Percentiles rank a stretch among this genome's conserved stretches.
Conservation (phyloP, 1,140 invertebrate species). For the Sycophaga agraensis region DNA sequence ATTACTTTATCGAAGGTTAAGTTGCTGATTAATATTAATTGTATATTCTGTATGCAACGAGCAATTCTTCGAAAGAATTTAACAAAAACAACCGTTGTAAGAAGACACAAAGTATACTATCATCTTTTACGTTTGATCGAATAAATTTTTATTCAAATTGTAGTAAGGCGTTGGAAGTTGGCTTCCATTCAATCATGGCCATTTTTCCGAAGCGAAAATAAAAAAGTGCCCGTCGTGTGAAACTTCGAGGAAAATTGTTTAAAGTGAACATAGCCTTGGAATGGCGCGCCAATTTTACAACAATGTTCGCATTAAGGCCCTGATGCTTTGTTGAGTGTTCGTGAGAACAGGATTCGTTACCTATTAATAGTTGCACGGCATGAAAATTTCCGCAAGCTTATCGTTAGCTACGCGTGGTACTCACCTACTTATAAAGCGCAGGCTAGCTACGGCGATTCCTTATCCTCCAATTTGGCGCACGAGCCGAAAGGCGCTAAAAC, state of each 20-base stretch:
- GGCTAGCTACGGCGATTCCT: background rate
- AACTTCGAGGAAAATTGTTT: constrained; percentile 8
- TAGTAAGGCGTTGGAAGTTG: constrained; percentile 2
- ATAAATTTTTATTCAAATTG: constrained; percentile 19
- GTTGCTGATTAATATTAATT: no score
- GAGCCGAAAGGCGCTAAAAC: no score
- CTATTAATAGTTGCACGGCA: constrained; percentile 13
- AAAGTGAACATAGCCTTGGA: constrained; percentile 26
- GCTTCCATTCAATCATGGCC: constrained; percentile 3
- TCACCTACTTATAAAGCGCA: no score
- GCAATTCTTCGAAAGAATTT: no score
- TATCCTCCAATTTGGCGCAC: background rate
- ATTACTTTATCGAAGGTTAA: no score
- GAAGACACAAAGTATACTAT: no score
- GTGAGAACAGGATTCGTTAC: constrained; percentile 11
- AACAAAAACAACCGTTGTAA: no score
- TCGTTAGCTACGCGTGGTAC: background rate
- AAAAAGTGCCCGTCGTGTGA: background rate
- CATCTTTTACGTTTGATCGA: background rate
- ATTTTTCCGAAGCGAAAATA: constrained; percentile 11
- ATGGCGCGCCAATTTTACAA: constrained; percentile 23
- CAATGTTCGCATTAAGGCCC: constrained; percentile 11
- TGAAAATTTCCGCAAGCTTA: background rate
- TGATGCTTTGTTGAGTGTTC: background rate
- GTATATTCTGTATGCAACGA: no score